Conservation (phyloP, 2,888 invertebrate species). For the Plagodis dolabraria region DNA sequence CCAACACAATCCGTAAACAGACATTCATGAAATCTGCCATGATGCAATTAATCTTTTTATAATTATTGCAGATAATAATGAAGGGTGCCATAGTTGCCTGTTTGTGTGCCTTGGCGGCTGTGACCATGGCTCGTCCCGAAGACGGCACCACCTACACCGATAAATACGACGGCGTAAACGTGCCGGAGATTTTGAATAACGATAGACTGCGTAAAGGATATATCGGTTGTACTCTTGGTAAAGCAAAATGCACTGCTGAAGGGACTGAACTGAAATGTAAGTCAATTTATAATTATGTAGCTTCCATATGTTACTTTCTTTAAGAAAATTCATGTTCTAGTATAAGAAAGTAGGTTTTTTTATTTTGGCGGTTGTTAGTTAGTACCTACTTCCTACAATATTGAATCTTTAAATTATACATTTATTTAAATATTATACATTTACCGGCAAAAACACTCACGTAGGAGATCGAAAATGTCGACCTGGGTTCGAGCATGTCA, state of each 20-base stretch:
- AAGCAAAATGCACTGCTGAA: slow-evolving; percentile 87
- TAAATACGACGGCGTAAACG: slow-evolving; percentile 87
- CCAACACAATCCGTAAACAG: no score
- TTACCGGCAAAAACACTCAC: no score
- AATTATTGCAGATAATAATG: slow-evolving; percentile 22
- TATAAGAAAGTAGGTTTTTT: no score
- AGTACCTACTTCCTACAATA: no score
- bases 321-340: no score
- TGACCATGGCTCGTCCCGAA: slow-evolving; percentile 41
- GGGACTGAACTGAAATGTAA: slow-evolving; percentile 89
- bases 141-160: slow-evolving; percentile 78
- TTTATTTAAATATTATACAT: no score
- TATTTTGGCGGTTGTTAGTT: no score
- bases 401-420: no score
- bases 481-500: no score
- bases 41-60: neutral
- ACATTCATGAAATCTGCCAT: no score
- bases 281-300: slow-evolving; percentile 31
- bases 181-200: slow-evolving; percentile 87
- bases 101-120: slow-evolving; percentile 56
- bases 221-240: slow-evolving; percentile 87
- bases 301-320: no score
- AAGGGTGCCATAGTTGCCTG: slow-evolving; percentile 38
- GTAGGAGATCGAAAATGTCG: no score
- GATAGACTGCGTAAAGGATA: slow-evolving; percentile 87